A percentile compares a stretch with the other conserved stretches of the same genome.
phyloP scores from a whole-genome alignment of 2,113 vertebrate species.

The Pyxicephalus adspersus region DNA sequence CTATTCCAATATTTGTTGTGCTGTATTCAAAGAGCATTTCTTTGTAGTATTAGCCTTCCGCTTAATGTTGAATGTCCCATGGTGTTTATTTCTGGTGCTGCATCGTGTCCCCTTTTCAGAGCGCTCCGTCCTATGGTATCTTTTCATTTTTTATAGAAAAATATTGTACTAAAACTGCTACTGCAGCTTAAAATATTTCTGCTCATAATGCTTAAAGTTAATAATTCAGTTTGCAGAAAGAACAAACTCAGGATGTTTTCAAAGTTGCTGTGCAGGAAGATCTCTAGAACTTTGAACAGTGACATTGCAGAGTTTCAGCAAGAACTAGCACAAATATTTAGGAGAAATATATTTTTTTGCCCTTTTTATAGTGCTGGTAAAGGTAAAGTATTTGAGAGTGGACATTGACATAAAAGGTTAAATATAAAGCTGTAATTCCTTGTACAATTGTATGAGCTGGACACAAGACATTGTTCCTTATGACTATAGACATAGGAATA shows the following conservation, averaged over 20 bases:
- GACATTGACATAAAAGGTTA: too few species aligned
- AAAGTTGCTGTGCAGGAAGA: neutral
- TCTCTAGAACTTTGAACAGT: neutral
- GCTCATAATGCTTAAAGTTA: constrained; percentile 34
- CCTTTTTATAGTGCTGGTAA: neutral
- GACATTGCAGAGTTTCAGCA: neutral
- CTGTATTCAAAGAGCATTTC: constrained; percentile 38
- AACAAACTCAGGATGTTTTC: constrained; percentile 20
- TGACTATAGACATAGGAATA: too few species aligned
- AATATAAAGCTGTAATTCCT: too few species aligned
- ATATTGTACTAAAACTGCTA: constrained; percentile 32
- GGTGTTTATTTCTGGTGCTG: constrained; percentile 41
- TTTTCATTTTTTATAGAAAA: constrained; percentile 43
- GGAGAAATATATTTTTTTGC: neutral
- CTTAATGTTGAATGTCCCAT: constrained; percentile 1
- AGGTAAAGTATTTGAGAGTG: too few species aligned
- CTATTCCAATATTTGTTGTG: constrained; percentile 46
- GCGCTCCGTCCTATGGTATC: neutral
- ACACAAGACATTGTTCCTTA: too few species aligned
- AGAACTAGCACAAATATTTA: constrained; percentile 12
- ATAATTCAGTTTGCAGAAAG: constrained; percentile 40
- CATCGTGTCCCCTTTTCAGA: constrained; percentile 27
- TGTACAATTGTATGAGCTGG: too few species aligned
- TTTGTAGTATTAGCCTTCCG: neutral
- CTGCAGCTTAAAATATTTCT: constrained; percentile 34